Evolutionary conservation across 2,113 vertebrate genomes (phyloP).

Genomic region (Platysteira castanea): DNA sequence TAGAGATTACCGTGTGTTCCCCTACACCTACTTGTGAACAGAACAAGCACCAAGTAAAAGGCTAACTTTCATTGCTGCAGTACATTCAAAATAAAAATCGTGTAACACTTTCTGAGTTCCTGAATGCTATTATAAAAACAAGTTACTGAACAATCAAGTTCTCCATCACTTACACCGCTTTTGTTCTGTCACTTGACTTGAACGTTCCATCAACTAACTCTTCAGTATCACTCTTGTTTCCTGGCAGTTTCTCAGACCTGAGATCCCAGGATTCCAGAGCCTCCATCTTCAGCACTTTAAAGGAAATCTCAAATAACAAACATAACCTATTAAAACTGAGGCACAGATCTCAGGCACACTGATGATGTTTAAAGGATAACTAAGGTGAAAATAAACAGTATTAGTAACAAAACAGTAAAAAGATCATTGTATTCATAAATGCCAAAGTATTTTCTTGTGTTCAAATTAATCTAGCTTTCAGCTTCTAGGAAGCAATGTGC

Average conservation of each 20-base stretch:
- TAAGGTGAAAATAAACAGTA: not conserved
- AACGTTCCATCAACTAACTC: not conserved
- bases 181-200: not conserved
- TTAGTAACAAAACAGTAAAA: not conserved
- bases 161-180: not conserved
- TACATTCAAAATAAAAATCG: slow-evolving; percentile 6
- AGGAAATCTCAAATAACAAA: not conserved
- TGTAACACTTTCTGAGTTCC: not conserved
- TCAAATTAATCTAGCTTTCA: not conserved
- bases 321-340: not conserved
- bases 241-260: not conserved
- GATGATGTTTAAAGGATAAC: not conserved
- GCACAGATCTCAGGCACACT: not conserved
- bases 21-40: slow-evolving; percentile 57
- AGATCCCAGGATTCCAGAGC: not conserved
- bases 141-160: not conserved
- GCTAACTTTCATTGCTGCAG: slow-evolving; percentile 38
- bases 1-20: not conserved
- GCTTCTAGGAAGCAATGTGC: not conserved
- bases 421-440: not conserved
- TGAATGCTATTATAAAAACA: not conserved
- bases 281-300: not conserved
- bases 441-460: not conserved
- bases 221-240: not conserved
- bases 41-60: slow-evolving; percentile 52